These are phyloP conservation scores for Orthosia gothica DNA, from an alignment of 2,888 invertebrate genomes.

Conservation along the genomic window DNA sequence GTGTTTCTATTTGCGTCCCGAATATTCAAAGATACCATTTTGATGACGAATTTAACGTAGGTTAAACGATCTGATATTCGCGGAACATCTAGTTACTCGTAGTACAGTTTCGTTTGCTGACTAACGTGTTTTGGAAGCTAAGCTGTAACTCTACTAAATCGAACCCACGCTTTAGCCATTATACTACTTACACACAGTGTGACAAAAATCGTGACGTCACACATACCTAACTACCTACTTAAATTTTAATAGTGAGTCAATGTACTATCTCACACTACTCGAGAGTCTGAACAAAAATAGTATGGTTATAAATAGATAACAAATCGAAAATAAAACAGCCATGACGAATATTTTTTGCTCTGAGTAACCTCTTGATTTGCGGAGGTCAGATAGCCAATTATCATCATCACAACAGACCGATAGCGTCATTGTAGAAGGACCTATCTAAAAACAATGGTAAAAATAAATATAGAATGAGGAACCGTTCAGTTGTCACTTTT, in stretches of 20 bases:
- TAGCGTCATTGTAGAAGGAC: conserved; percentile 32
- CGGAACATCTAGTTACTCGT: conserved; percentile 38
- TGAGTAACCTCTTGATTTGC: conserved; percentile 40
- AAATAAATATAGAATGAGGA: not conserved
- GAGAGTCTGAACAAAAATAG: conserved; percentile 39
- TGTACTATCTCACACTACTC: conserved; percentile 22
- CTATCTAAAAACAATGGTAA: not conserved
- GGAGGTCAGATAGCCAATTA: conserved; percentile 56
- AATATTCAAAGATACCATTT: conserved; percentile 47
- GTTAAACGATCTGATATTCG: conserved; percentile 32
- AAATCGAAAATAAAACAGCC: conserved; percentile 42
- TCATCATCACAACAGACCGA: conserved; percentile 7
- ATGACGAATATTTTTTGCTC: conserved; percentile 34
- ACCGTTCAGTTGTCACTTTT: not conserved
- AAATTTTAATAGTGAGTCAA: conserved; percentile 46
- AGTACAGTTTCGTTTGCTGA: conserved; percentile 61
- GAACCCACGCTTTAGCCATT: conserved; percentile 45
- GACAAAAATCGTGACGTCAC: conserved; percentile 46
- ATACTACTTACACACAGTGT: conserved; percentile 40
- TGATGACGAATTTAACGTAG: conserved; percentile 55
- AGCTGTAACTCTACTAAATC: conserved; percentile 27
- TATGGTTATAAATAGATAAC: conserved; percentile 48
- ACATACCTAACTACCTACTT: conserved; percentile 45
- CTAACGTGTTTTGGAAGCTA: conserved; percentile 59
- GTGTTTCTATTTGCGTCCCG: conserved; percentile 42